Evolutionary conservation across 2,797 vertebrate species (phyloP).

Genomic region (Paratrypauchen microcephalus): DNA sequence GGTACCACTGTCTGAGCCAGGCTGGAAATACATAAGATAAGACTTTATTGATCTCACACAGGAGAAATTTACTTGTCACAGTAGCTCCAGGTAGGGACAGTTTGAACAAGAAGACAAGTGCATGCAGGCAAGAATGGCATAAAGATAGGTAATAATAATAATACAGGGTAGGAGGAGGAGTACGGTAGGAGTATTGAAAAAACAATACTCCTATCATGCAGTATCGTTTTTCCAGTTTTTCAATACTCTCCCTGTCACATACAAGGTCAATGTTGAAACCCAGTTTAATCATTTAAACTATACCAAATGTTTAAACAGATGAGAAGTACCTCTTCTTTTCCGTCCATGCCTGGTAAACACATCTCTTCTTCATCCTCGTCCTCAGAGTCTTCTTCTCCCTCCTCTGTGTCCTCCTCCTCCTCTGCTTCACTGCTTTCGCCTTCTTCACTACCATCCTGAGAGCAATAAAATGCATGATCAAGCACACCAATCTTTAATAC

Average conservation of each 20-base stretch:
- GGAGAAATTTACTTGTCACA: too few species aligned
- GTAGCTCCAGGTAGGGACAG: too few species aligned
- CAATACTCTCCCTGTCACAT: too few species aligned
- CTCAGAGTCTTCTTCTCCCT: constrained; percentile 83
- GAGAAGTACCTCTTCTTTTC: constrained; percentile 90
- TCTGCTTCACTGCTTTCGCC: constrained; percentile 84
- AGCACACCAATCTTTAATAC: neutral
- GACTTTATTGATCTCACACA: too few species aligned
- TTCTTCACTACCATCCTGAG: constrained; percentile 92
- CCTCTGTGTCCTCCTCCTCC: constrained; percentile 80
- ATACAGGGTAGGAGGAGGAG: too few species aligned
- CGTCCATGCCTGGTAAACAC: constrained; percentile 97
- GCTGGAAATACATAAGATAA: constrained; percentile 79
- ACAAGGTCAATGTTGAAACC: neutral
- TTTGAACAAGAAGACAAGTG: too few species aligned
- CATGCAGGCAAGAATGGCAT: too few species aligned
- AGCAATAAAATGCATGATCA: neutral
- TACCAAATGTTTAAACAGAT: neutral
- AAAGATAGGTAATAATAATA: too few species aligned
- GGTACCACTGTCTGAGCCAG: constrained; percentile 96
- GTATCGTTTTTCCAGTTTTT: too few species aligned
- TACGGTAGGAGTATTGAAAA: too few species aligned
- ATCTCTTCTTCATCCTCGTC: constrained; percentile 87
- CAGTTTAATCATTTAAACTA: neutral
- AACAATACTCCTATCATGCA: too few species aligned